Evolutionary conservation across 2,113 vertebrate species (phyloP).

Genomic region (Pitta sordida): DNA sequence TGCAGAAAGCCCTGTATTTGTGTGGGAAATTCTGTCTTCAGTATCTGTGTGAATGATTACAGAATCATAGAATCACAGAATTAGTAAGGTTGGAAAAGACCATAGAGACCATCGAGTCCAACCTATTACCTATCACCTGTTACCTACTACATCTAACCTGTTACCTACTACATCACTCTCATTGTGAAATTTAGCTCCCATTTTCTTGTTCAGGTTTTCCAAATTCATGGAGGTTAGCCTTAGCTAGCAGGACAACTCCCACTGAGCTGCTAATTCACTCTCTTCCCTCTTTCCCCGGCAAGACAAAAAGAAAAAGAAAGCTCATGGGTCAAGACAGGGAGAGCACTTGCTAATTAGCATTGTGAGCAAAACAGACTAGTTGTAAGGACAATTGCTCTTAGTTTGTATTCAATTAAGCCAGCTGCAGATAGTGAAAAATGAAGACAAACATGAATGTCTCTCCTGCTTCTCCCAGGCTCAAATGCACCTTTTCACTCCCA

Average conservation of each 20-base stretch:
- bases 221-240: not conserved
- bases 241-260: not conserved
- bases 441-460: not conserved
- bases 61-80: no score
- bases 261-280: fast-evolving
- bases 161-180: no score
- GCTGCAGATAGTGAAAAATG: not conserved
- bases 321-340: not conserved
- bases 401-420: not conserved
- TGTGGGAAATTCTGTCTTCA: not conserved
- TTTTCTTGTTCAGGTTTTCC: not conserved
- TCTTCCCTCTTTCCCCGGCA: not conserved
- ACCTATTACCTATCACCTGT: no score
- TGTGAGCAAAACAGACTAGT: not conserved
- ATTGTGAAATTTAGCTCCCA: not conserved
- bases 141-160: no score
- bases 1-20: not conserved
- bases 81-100: no score
- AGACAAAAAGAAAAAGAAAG: not conserved
- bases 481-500: not conserved
- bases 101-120: no score
- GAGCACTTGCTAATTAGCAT: not conserved
- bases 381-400: not conserved
- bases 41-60: not conserved
- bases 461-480: not conserved